Evolutionary conservation across 23 tunicate species (phyloP).

Genomic region (Phallusia fumigata): DNA sequence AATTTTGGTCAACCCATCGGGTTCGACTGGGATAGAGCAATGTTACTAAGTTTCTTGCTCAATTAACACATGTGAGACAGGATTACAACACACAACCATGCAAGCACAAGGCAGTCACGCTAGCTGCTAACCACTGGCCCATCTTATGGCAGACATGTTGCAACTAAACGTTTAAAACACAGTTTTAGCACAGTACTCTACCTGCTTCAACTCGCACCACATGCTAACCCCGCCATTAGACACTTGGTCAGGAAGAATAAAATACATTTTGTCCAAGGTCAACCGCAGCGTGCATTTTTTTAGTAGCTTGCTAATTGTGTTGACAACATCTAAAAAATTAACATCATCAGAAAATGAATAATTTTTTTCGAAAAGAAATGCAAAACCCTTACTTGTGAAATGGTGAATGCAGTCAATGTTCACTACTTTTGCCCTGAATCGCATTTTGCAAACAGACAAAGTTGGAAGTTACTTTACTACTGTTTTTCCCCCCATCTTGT

Average conservation of each 20-base stretch:
- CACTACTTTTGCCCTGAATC: constrained; percentile 86
- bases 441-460: constrained; percentile 21
- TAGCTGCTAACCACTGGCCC: too few species aligned
- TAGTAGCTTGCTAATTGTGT: constrained; percentile 62
- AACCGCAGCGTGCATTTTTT: constrained; percentile 83
- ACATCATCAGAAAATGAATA: too few species aligned
- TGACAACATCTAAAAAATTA: constrained; percentile 69
- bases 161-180: too few species aligned
- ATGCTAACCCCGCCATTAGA: constrained; percentile 91
- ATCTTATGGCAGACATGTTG: too few species aligned
- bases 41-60: too few species aligned
- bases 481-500: neutral
- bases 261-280: constrained; percentile 69
- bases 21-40: too few species aligned
- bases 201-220: constrained; percentile 96
- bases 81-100: too few species aligned
- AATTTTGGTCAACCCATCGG: too few species aligned
- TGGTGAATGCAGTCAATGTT: constrained; percentile 74
- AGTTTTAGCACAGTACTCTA: neutral
- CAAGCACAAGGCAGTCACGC: too few species aligned
- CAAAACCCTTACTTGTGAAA: constrained; percentile 69
- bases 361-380: neutral
- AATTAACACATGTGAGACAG: too few species aligned
- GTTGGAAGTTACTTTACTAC: too few species aligned
- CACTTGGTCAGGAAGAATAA: constrained; percentile 87